Evolutionary conservation across 2,113 vertebrate genomes (phyloP).

Genomic region (Crocuta crocuta): DNA sequence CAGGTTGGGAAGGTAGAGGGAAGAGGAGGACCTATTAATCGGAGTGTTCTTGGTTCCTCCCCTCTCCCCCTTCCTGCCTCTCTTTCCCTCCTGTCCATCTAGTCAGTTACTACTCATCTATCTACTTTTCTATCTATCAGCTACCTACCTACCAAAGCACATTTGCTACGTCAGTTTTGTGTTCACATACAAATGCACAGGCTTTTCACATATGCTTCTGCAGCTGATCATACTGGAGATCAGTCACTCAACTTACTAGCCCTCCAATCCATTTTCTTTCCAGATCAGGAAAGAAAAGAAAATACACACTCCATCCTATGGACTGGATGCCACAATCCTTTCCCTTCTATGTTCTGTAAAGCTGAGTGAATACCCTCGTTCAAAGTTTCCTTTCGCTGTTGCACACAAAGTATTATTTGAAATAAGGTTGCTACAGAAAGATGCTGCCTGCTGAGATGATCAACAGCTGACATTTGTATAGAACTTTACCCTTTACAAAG

Average conservation of each 20-base stretch:
- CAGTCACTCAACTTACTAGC: constrained; percentile 8
- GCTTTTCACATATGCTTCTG: background rate
- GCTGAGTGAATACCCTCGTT: background rate
- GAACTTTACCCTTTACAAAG: constrained; percentile 18
- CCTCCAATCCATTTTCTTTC: background rate
- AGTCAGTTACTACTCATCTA: background rate
- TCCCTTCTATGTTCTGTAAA: background rate
- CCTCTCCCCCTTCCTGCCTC: background rate
- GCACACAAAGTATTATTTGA: background rate
- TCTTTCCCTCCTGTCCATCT: background rate
- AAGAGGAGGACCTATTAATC: background rate
- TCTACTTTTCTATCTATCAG: background rate
- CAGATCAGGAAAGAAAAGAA: constrained; percentile 48
- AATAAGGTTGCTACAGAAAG: constrained; percentile 37
- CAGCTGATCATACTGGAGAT: background rate
- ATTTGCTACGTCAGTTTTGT: background rate
- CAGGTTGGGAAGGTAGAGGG: background rate
- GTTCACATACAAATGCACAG: background rate
- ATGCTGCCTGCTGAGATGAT: constrained; percentile 37
- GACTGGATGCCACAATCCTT: background rate
- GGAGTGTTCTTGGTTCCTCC: background rate
- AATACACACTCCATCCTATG: background rate
- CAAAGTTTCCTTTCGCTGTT: constrained; percentile 1
- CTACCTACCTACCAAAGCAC: background rate
- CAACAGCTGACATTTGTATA: constrained; percentile 51